Percentiles rank a stretch among this genome's conserved stretches.
phyloP scores from a whole-genome alignment of 2,888 invertebrate genomes.

The Erebia palarica region DNA sequence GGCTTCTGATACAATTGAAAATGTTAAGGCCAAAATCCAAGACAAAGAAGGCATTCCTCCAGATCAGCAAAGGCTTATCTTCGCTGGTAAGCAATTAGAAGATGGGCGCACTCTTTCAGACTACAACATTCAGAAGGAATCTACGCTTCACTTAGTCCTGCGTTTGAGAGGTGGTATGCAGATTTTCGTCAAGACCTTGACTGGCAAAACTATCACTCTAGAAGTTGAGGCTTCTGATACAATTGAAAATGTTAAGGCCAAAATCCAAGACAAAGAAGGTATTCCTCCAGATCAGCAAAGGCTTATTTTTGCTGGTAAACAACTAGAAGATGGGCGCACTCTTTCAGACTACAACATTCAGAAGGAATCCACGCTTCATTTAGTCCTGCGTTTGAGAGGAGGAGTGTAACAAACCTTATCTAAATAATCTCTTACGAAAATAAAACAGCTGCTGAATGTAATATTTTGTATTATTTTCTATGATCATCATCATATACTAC shows the following conservation, averaged over 20 bases:
- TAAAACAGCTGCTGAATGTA: not conserved
- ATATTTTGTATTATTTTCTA: not conserved
- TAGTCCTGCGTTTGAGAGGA: conserved; percentile 9
- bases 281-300: conserved; percentile 6
- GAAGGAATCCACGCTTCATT: not conserved
- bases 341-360: conserved; percentile 2
- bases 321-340: conserved; percentile 1
- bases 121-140: conserved; percentile 11
- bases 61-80: not conserved
- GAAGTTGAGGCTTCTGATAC: conserved; percentile 5
- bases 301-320: not conserved
- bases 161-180: conserved; percentile 8
- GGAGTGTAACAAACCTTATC: not conserved
- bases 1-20: not conserved
- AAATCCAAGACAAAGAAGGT: conserved; percentile 6
- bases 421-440: not conserved
- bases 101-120: conserved; percentile 3
- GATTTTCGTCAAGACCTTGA: conserved; percentile 5
- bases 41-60: conserved; percentile 10
- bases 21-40: conserved; percentile 7
- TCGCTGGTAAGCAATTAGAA: not conserved
- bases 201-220: conserved; percentile 7
- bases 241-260: conserved; percentile 4
- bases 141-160: conserved; percentile 1
- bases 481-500: too few relatives aligned